A percentile compares a stretch with the other conserved stretches of the same genome.
These are phyloP conservation scores for Pelecanoides urinatrix DNA, from an alignment of 2,113 vertebrate species.

Conservation along the genomic window DNA sequence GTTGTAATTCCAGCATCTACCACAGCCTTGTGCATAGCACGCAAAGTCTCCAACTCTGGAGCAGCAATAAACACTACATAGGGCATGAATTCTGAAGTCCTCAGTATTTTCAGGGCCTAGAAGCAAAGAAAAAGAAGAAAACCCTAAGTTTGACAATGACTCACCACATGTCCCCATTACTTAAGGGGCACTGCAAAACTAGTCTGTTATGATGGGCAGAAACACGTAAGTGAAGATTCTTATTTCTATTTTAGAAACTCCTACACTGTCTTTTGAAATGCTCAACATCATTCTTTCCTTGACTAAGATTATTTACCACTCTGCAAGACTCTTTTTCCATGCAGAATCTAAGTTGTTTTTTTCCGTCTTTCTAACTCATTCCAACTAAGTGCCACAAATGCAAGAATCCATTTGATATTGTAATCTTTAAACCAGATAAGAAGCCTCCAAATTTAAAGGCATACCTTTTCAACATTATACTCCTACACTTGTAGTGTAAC, in stretches of 20 bases:
- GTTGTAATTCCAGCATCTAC: slow-evolving; percentile 96
- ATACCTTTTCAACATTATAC: background rate
- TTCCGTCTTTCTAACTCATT: background rate
- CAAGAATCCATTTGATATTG: background rate
- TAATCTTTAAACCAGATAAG: background rate
- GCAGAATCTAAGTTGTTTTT: background rate
- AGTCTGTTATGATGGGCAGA: background rate
- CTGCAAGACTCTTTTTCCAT: background rate
- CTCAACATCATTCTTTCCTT: background rate
- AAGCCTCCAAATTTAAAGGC: background rate
- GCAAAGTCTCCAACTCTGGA: slow-evolving; percentile 90
- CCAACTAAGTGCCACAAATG: background rate
- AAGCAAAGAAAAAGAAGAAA: background rate
- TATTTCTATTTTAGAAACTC: background rate
- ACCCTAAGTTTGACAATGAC: background rate
- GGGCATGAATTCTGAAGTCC: slow-evolving; percentile 97
- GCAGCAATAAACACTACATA: slow-evolving; percentile 98
- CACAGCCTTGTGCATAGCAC: slow-evolving; percentile 97
- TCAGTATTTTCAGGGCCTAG: slow-evolving; percentile 93
- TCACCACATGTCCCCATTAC: background rate
- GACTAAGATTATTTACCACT: background rate
- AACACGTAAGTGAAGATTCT: background rate
- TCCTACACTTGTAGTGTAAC: background rate
- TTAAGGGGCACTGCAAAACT: background rate
- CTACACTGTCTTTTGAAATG: background rate